These are phyloP conservation scores for Agrilus biguttatus DNA, from an alignment of 2,888 invertebrate genomes.

Conservation along the genomic window DNA sequence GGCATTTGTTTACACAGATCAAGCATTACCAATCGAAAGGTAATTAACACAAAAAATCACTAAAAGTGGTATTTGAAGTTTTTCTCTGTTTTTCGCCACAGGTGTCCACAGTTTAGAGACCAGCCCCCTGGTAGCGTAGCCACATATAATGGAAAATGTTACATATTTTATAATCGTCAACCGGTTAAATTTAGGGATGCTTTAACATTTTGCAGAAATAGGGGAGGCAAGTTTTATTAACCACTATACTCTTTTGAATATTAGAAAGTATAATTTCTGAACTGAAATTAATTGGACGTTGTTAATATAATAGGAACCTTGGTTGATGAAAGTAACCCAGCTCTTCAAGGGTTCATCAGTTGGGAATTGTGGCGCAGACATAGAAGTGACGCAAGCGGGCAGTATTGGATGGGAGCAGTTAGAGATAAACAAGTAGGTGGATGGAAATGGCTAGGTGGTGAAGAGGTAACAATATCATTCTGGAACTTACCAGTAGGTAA, in stretches of 20 bases:
- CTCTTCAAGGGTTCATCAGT: slow-evolving; percentile 84
- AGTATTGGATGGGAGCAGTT: slow-evolving; percentile 90
- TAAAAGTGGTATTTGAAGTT: no score
- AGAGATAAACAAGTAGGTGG: slow-evolving; percentile 66
- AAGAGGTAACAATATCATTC: slow-evolving; percentile 78
- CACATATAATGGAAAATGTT: slow-evolving; percentile 89
- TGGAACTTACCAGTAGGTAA: slow-evolving; percentile 78
- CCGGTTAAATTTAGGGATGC: slow-evolving; percentile 70
- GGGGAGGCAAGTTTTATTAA: slow-evolving; percentile 21
- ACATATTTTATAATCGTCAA: slow-evolving; percentile 83
- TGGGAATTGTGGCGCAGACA: slow-evolving; percentile 90
- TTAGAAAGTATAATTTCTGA: no score
- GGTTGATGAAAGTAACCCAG: slow-evolving; percentile 86
- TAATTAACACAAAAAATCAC: not conserved
- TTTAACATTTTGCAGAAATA: slow-evolving; percentile 59
- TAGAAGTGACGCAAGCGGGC: slow-evolving; percentile 77
- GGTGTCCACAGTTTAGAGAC: slow-evolving; percentile 79
- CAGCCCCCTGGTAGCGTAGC: slow-evolving; percentile 87
- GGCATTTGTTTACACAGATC: slow-evolving; percentile 87
- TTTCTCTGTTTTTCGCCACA: no score
- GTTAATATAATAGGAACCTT: slow-evolving; percentile 43
- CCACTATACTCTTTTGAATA: no score
- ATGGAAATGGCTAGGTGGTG: slow-evolving; percentile 86
- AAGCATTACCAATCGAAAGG: slow-evolving; percentile 78
- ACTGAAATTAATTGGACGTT: no score